A percentile compares a stretch with the other conserved stretches of the same genome.
Evolutionary conservation across 2,888 invertebrate species (phyloP).

Genomic region (Fragum sueziense): DNA sequence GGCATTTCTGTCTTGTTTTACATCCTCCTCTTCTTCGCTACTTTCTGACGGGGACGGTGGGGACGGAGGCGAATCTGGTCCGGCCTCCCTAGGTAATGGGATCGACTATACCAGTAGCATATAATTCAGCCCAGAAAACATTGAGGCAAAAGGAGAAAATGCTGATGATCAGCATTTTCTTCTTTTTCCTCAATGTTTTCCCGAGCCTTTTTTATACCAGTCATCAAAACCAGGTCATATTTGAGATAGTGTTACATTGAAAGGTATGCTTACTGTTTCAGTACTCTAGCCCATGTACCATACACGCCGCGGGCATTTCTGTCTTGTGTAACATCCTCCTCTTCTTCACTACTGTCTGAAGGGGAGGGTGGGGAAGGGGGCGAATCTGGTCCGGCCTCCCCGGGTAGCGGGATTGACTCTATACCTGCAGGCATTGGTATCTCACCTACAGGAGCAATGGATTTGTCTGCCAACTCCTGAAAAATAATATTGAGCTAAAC

Average conservation of each 20-base stretch:
- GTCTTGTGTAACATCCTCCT: conserved; percentile 44
- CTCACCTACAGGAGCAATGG: conserved; percentile 19
- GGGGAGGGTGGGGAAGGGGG: conserved; percentile 50
- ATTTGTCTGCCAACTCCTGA: not conserved
- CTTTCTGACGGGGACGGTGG: conserved; percentile 36
- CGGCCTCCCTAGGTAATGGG: conserved; percentile 58
- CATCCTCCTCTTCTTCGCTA: conserved; percentile 39
- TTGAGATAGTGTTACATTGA: no score
- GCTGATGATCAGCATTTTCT: no score
- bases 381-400: conserved; percentile 41
- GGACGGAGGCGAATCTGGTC: conserved; percentile 39
- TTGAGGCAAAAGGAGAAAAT: no score
- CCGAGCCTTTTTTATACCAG: not conserved
- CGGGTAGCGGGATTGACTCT: conserved; percentile 59
- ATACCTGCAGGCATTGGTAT: conserved; percentile 53
- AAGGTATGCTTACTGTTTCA: conserved; percentile 53
- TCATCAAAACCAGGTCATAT: not conserved
- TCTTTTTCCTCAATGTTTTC: no score
- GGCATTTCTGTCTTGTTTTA: conserved; percentile 52
- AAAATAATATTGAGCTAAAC: not conserved
- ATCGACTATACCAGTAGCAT: conserved; percentile 40
- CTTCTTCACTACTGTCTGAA: conserved; percentile 43
- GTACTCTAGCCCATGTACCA: conserved; percentile 57
- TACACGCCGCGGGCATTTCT: conserved; percentile 56
- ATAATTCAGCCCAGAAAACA: no score